Evolutionary conservation across 2,113 vertebrate species (phyloP), one percentile per base, ranked within the genome.

Genomic region (Saimiri boliviensis): DNA sequence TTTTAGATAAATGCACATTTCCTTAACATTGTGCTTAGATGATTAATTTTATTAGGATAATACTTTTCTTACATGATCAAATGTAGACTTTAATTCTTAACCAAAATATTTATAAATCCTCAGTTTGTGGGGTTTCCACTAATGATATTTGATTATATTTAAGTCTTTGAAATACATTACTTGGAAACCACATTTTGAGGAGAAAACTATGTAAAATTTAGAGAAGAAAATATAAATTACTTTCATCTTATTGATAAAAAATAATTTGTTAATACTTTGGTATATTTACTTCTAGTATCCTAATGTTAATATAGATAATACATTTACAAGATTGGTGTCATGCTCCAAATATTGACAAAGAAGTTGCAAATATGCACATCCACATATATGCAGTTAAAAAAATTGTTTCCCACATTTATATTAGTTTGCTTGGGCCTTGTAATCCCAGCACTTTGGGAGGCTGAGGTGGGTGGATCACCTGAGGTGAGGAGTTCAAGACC

Each of bases 31-130:
- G 27, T 68, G 49, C 7, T 84, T n/a, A 88, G 45, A 30, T 77
- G 68, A 71, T 81, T 88, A 60, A 63, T 45, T 86, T 80, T 54
- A 49, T 70, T 70, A 86, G 25, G 54, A 52, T 7, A 66, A 82
- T 49, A 45, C 30, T n/a, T 93, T 85, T 56, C 20, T 70, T 47
- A 56, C 20, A 63, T 88, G 32, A 54, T 76, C 3, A 85, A 93
- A 80, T 89, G 10, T 63, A 60, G 25, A 8, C 2, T 83, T 42
- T 91, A 11, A 71, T 85, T 81, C 25, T 91, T 95, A 91, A 25
- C 1, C 49, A 95, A 91, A 85, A 82, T 81, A 76, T 56, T 66
- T 93, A 21, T 96, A 92, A 85, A 87, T 83, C 14, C 35, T 93
- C 16, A 93, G 84, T 63, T 76, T 42, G 4, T 54, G 25, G 58